Base-by-base conservation (phyloP, 2,797 vertebrate genomes). In the Heliangelus exortis region DNA sequence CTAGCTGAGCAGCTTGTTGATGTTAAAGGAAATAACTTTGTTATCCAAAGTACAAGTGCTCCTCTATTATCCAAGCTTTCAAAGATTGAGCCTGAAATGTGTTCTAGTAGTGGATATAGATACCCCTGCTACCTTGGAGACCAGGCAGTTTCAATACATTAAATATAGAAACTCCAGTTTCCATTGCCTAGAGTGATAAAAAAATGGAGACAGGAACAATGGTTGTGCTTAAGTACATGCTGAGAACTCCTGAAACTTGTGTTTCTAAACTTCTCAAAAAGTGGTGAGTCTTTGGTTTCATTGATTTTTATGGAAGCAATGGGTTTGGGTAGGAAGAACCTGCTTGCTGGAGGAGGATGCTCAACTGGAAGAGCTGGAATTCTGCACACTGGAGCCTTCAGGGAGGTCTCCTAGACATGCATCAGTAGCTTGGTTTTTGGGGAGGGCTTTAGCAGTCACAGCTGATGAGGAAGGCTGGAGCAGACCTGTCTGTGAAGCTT, bases 51-150 rank as follows among this genome's bases (percentile, higher is more conserved):
- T 95, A 92, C 95, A 97, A 97, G 90, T 62, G 85, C 65, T 93
- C 69, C 82, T 96, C 95, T 97, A 59, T 97, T 97, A 97, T 90
- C 90, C 75, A 79, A 80, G 75, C 92, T 97, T 97, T 97, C 96
- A 97, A 95, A 96, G 96, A 97, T 97, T 95, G 90, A 96, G 95
- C 93, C 86, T 95, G 95, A 97, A 97, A 96, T 78, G 57, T 65
- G 89, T 95, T 94, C 84, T 88, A 92, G 73, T 41, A 34, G 82
- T 78, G 85, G 81, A 48, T 92, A 66, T 34, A 93, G 91, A 94
- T 95, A 94, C 95, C 85, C 87, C 82, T 65, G 94, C 91, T 96
- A 50, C 95, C 93, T 96, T 92, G 91, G 96, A 97, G 96, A 97
- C 91, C 84, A 94, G 86, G 90, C 90, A 95, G 87, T 89, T 95